Evolutionary conservation across 2,797 vertebrate genomes (phyloP).

Genomic region (Eleutherodactylus coqui): DNA sequence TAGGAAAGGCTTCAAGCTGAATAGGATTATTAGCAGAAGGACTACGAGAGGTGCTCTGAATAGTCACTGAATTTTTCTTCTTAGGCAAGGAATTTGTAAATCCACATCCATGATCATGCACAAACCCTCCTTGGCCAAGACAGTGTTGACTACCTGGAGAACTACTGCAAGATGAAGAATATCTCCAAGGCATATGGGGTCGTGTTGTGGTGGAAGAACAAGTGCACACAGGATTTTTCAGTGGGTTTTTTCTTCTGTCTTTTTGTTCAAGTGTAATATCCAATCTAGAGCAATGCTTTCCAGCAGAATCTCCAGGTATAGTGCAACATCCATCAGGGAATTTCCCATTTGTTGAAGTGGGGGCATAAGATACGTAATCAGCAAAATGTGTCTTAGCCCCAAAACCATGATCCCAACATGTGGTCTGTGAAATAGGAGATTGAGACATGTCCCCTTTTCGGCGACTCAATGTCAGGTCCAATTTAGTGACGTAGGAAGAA

Average conservation of each 20-base stretch:
- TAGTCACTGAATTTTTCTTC: slow-evolving; percentile 59
- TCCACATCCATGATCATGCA: slow-evolving; percentile 52
- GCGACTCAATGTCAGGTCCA: slow-evolving; percentile 69
- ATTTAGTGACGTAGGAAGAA: slow-evolving; percentile 69
- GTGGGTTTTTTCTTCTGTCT: slow-evolving; percentile 62
- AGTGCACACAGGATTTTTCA: slow-evolving; percentile 29
- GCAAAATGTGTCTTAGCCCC: slow-evolving; percentile 62
- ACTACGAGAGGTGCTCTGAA: background rate
- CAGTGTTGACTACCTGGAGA: slow-evolving; percentile 1
- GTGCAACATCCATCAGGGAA: slow-evolving; percentile 61
- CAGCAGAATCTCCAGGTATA: slow-evolving; percentile 62
- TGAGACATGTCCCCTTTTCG: slow-evolving; percentile 59
- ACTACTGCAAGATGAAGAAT: slow-evolving; percentile 57
- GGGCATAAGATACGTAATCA: slow-evolving; percentile 59
- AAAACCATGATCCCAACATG: slow-evolving; percentile 56
- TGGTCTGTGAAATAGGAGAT: slow-evolving; percentile 61
- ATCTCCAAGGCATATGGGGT: slow-evolving; percentile 62
- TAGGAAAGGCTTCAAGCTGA: slow-evolving; percentile 65
- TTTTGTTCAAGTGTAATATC: slow-evolving; percentile 68
- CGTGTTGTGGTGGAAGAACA: slow-evolving; percentile 44
- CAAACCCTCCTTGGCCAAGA: slow-evolving; percentile 46
- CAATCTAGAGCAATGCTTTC: slow-evolving; percentile 69
- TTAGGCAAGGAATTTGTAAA: slow-evolving; percentile 59
- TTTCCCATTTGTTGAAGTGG: slow-evolving; percentile 42
- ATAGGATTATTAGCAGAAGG: slow-evolving; percentile 45